phyloP scores from a whole-genome alignment of 2,113 vertebrate species.

The Acrocephalus kingi region DNA sequence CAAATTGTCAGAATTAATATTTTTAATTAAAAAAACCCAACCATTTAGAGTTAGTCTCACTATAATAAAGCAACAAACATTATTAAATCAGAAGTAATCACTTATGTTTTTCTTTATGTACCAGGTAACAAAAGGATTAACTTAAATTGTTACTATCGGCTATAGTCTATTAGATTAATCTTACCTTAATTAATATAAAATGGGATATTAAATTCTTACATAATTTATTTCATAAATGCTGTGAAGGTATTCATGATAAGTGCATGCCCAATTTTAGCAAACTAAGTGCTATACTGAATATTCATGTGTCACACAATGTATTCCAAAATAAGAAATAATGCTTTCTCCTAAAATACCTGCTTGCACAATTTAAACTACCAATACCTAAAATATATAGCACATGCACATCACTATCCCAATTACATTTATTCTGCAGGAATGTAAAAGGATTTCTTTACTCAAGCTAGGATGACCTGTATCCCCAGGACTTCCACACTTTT shows the following conservation, averaged over 20 bases:
- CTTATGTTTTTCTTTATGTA: neutral
- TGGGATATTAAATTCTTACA: neutral
- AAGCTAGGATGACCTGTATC: neutral
- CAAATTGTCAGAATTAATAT: neutral
- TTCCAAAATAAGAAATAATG: neutral
- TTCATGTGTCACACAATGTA: neutral
- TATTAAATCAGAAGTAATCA: neutral
- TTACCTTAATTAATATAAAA: neutral
- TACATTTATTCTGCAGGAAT: neutral
- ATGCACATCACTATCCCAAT: neutral
- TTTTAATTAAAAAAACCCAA: neutral
- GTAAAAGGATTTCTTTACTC: neutral
- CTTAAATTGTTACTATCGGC: neutral
- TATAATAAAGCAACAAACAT: neutral
- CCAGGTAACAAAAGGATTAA: neutral
- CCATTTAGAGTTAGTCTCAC: neutral
- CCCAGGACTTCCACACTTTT: neutral
- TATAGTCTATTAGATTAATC: neutral
- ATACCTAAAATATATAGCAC: neutral
- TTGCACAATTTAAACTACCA: neutral
- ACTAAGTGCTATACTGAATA: neutral
- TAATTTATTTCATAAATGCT: neutral
- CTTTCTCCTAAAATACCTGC: neutral
- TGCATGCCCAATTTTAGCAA: neutral
- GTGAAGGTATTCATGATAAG: neutral